Evolutionary conservation across 2,113 vertebrate genomes (phyloP).

Genomic region (Aspiorhynchus laticeps): DNA sequence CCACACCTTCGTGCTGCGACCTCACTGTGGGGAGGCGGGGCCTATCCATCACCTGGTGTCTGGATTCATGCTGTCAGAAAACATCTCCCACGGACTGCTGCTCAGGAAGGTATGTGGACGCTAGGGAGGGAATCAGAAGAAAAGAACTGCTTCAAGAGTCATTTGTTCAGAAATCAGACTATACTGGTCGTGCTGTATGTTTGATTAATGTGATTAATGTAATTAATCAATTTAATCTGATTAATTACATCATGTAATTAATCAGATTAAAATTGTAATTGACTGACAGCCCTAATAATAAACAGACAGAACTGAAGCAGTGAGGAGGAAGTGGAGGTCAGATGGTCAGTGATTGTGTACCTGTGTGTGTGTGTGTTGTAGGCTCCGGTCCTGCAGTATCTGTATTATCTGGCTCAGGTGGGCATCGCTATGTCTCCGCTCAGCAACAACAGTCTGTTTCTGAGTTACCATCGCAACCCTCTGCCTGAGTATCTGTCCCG

Average conservation of each 20-base stretch:
- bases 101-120: slow-evolving; percentile 85
- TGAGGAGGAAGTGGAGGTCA: background rate
- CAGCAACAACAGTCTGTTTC: slow-evolving; percentile 98
- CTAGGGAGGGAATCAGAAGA: background rate
- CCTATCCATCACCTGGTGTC: slow-evolving; percentile 96
- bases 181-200: no score
- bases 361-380: slow-evolving; percentile 57
- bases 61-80: slow-evolving; percentile 95
- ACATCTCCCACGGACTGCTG: slow-evolving; percentile 95
- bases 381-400: slow-evolving; percentile 96
- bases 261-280: no score
- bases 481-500: slow-evolving; percentile 92
- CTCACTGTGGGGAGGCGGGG: slow-evolving; percentile 95
- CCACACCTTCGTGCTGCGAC: slow-evolving; percentile 90
- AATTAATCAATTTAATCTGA: no score
- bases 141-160: background rate
- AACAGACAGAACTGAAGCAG: background rate
- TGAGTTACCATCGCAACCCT: slow-evolving; percentile 97
- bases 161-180: background rate
- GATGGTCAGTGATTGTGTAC: background rate
- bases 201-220: no score
- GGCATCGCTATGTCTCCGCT: slow-evolving; percentile 97
- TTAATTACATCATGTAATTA: no score
- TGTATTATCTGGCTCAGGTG: slow-evolving; percentile 96
- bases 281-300: no score